Percentiles rank a stretch among this genome's conserved stretches.
phyloP scores from a whole-genome alignment of 2,113 vertebrate species.

The Alethe castanea region DNA sequence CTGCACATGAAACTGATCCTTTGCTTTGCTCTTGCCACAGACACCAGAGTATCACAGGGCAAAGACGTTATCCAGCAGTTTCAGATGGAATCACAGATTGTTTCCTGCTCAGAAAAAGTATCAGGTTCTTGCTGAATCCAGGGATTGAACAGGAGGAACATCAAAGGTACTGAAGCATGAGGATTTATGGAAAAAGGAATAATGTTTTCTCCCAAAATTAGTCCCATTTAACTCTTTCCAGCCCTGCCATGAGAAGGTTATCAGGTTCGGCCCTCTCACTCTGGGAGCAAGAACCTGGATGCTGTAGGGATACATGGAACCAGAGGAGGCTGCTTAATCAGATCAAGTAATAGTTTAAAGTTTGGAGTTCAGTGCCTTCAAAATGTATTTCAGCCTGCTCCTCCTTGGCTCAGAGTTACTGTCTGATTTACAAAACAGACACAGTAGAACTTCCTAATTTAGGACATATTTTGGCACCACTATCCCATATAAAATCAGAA shows the following conservation, averaged over 20 bases:
- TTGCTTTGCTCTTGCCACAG: neutral
- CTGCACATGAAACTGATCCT: neutral
- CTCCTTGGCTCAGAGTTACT: neutral
- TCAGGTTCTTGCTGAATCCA: neutral
- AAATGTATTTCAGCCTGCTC: neutral
- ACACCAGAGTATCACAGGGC: neutral
- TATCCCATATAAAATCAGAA: neutral
- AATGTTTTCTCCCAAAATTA: neutral
- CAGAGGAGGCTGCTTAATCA: neutral
- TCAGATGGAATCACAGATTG: neutral
- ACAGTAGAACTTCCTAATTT: neutral
- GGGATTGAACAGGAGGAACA: neutral
- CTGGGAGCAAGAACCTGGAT: neutral
- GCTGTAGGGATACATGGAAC: neutral
- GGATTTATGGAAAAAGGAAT: neutral
- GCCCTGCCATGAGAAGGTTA: conserved; percentile 67
- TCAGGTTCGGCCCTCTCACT: conserved; percentile 59
- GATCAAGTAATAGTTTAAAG: neutral
- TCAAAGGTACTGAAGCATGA: neutral
- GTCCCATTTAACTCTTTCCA: neutral
- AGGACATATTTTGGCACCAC: neutral
- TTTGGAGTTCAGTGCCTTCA: neutral
- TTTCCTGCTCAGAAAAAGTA: neutral
- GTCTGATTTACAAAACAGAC: conserved; percentile 3
- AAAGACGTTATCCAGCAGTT: neutral